These are phyloP conservation scores for Misgurnus mizolepis DNA, from an alignment of 2,113 vertebrate genomes.

Conservation along the genomic window DNA sequence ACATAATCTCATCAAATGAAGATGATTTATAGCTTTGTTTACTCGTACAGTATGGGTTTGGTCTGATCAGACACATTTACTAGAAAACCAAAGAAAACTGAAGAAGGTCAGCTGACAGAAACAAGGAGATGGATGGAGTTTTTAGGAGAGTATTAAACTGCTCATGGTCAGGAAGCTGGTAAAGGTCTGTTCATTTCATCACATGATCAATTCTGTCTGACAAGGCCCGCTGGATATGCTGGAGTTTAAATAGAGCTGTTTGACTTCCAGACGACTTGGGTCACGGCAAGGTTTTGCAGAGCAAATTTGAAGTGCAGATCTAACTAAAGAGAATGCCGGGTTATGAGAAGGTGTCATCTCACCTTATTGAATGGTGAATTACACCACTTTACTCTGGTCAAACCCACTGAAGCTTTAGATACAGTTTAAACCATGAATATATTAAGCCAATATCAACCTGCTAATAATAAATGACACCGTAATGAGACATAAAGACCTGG, in stretches of 20 bases:
- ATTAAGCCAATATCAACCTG: slow-evolving; percentile 20
- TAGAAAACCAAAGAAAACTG: background rate
- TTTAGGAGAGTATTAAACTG: background rate
- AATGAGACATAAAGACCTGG: slow-evolving; percentile 11
- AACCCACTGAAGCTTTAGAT: background rate
- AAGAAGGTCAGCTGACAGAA: slow-evolving; percentile 11
- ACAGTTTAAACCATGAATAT: slow-evolving; percentile 37
- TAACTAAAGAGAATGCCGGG: background rate
- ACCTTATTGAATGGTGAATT: background rate
- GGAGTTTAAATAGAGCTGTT: slow-evolving; percentile 25
- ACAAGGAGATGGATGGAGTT: background rate
- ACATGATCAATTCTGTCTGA: slow-evolving; percentile 6
- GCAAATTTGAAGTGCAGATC: background rate
- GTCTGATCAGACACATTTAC: slow-evolving; percentile 4
- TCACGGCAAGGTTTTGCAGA: slow-evolving; percentile 4
- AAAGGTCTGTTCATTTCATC: slow-evolving; percentile 25
- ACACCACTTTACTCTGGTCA: background rate
- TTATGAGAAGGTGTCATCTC: slow-evolving; percentile 11
- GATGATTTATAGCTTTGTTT: slow-evolving; percentile 11
- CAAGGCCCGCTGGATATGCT: background rate
- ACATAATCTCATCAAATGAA: slow-evolving; percentile 5
- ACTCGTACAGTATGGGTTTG: background rate
- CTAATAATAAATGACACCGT: slow-evolving; percentile 39
- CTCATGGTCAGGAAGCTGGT: background rate
- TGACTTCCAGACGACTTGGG: slow-evolving; percentile 1